phyloP scores from a whole-genome alignment of 2,888 invertebrate species.

The Troglohyphantes excavatus region DNA sequence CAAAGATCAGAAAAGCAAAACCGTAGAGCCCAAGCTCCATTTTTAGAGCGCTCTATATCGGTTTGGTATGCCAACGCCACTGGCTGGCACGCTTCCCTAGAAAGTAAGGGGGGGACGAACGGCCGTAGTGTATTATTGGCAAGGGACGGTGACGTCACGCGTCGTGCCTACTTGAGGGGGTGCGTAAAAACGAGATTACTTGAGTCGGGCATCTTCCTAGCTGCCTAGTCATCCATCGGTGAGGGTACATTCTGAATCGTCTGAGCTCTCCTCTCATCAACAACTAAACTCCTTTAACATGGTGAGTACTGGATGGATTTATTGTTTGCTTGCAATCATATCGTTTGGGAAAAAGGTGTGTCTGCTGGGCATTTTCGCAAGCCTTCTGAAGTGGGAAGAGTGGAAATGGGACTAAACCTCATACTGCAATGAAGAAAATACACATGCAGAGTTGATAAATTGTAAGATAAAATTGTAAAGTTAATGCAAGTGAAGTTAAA shows the following conservation, averaged over 20 bases:
- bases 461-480: too few species aligned
- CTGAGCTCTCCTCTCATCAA: constrained; percentile 25
- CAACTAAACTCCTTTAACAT: not conserved
- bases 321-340: too few species aligned
- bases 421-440: too few species aligned
- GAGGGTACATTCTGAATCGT: constrained; percentile 57
- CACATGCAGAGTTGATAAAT: too few species aligned
- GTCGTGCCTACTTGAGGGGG: constrained; percentile 74
- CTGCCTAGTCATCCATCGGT: constrained; percentile 66
- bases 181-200: constrained; percentile 66
- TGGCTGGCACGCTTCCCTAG: constrained; percentile 66
- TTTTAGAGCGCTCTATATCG: constrained; percentile 75
- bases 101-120: constrained; percentile 53
- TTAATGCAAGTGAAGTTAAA: too few species aligned
- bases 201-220: constrained; percentile 67
- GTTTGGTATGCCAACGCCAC: constrained; percentile 64
- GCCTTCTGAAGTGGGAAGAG: too few species aligned
- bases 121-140: constrained; percentile 76
- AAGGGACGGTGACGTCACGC: constrained; percentile 61
- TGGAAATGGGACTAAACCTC: too few species aligned
- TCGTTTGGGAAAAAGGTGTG: too few species aligned
- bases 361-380: too few species aligned
- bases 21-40: constrained; percentile 49
- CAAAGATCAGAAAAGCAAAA: constrained; percentile 55
- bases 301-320: too few species aligned